A percentile compares a stretch with the other conserved stretches of the same genome.
These are phyloP conservation scores for Drosophila maculinotata DNA, from an alignment of 2,888 invertebrate species.

Conservation along the genomic window DNA sequence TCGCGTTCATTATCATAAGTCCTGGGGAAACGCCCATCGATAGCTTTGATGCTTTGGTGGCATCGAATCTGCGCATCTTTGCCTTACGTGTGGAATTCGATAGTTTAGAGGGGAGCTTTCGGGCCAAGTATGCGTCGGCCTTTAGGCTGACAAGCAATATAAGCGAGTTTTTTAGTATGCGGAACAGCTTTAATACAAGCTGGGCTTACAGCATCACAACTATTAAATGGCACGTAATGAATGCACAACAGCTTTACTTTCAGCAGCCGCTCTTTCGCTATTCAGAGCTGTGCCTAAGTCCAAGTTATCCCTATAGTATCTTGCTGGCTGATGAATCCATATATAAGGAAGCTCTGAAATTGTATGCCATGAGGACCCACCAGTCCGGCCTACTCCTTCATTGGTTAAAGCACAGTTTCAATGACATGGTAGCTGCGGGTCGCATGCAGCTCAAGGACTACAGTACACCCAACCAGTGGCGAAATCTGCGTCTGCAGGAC, in stretches of 20 bases:
- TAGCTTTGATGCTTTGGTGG: constrained; percentile 51
- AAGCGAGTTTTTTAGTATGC: constrained; percentile 18
- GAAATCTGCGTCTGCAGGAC: constrained; percentile 35
- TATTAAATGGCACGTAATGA: constrained; percentile 50
- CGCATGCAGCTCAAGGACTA: constrained; percentile 55
- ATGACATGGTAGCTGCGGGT: constrained; percentile 57
- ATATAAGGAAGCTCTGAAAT: constrained; percentile 20
- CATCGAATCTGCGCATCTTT: constrained; percentile 47
- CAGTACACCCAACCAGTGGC: constrained; percentile 23
- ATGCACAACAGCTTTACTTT: constrained; percentile 54
- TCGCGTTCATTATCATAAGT: constrained; percentile 26
- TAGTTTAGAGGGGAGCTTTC: constrained; percentile 21
- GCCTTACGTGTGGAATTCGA: constrained; percentile 45
- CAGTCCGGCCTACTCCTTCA: constrained; percentile 37
- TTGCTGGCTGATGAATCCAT: constrained; percentile 55
- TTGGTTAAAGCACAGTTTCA: constrained; percentile 52
- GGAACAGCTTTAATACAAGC: constrained; percentile 56
- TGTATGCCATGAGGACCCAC: constrained; percentile 17
- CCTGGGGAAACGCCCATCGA: constrained; percentile 31
- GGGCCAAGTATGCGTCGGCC: constrained; percentile 55
- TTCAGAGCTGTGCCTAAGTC: constrained; percentile 48
- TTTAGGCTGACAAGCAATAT: constrained; percentile 47
- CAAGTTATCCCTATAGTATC: constrained; percentile 5
- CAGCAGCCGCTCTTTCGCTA: constrained; percentile 44
- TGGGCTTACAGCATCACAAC: constrained; percentile 54